Base-by-base conservation (phyloP, 2,113 vertebrate genomes). In the Megaceryle maxima region DNA sequence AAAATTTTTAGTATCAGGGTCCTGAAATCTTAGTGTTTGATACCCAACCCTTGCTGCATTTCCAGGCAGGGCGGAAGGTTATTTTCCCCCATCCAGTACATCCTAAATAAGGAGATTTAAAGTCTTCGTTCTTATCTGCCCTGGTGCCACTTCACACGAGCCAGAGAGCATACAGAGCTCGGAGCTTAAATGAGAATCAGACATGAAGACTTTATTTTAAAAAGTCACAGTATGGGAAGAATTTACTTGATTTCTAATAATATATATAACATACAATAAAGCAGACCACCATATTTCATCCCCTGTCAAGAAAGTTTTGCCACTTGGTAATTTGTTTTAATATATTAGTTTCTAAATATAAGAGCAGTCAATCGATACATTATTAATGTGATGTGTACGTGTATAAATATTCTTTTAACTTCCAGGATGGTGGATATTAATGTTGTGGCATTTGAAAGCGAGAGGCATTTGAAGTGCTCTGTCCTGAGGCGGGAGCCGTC, bases 271-370 rank as follows among this genome's bases (percentile, higher is more conserved):
- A 14, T 87, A 55, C 76, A 94, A 95, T 91, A 94, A 94, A 94
- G 74, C 77, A 50, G 78, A 29, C 64, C 51, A 19, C 48, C 81
- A 28, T 80, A 85, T 85, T 87, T 96, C 68, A 96, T 76, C 74
- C 78, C 55, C 76, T 95, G 74, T 88, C 90, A 88, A 80, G 82
- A 68, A 81, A 51, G 53, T 95, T 95, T 96, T 95, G 84, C 75
- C 82, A 92, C 90, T 94, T 92, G 92, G 92, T 96, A 91, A 94
- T 95, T 96, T 95, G 91, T 93, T 94, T 88, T 84, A 95, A 96
- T 94, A 94, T 94, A 96, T 87, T 85, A 87, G 81, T 95, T 96
- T 92, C 88, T 84, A 87, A 93, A 74, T 87, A 92, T 31, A 83
- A 94, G 68, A 70, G 53, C 73, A 87, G 77, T 92, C 64, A 86